Base-by-base conservation (phyloP, 2,797 vertebrate genomes). In the Sebastes alutus region DNA sequence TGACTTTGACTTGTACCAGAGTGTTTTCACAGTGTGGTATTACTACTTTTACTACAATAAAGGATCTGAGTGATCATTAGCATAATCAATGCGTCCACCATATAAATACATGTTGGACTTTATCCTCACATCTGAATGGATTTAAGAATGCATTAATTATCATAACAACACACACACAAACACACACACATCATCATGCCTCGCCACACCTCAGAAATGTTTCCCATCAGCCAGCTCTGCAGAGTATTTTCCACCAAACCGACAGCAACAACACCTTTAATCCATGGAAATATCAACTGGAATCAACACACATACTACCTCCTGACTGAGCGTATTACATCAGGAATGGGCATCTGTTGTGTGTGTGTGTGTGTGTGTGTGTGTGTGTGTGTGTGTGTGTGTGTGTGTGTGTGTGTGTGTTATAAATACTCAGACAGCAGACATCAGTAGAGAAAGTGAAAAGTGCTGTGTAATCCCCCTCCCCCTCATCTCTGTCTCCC, bases 171-270 rank as follows among this genome's bases (percentile, higher is more conserved):
- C 30, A 14, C 10, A 22, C 60, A 35, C 18, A 22, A 11, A 33
- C 30, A 30, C 27, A 60, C 59, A n/a, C 16, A 29, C 49, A 52
- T 52, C 20, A 20, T 18, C 23, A 13, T 10, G 54, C 30, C 42
- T 65, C 23, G 11, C 33, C 61, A 35, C 29, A n/a, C 55, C 67
- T 25, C 71, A 58, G 42, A 59, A 66, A 70, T 74, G 52, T 74
- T 74, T 66, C 70, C 20, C 42, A 65, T 71, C 38, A 71, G 7
- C 7, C 67, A 25, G 35, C 77, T 35, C 49, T 55, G 55, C 42
- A 66, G 49, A 76, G 62, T 76, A 80, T 75, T 62, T 79, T 79
- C 76, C 65, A 78, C 54, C 66, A 70, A 65, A 78, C 63, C 46
- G 67, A 58, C 46, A 65, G 29, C 75, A 75, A 42, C 81, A 67